Evolutionary conservation across 2,888 invertebrate genomes (phyloP).

Genomic region (Schrankia costaestrigalis): DNA sequence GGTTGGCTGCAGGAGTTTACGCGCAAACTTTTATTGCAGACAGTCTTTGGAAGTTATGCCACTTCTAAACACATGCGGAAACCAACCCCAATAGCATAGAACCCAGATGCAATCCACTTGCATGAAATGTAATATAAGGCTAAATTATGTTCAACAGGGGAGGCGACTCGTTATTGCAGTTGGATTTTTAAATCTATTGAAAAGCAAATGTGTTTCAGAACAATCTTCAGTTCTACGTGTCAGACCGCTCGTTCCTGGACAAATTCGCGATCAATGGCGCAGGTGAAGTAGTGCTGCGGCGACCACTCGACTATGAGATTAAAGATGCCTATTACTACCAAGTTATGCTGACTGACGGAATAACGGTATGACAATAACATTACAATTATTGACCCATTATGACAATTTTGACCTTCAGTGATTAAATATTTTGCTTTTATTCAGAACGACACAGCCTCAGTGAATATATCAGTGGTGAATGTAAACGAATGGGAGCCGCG

Average conservation of each 20-base stretch:
- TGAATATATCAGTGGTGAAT: conserved; percentile 90
- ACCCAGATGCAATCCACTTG: too few relatives aligned
- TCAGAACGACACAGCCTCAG: conserved; percentile 91
- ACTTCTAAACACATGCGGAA: too few relatives aligned
- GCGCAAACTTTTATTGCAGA: too few relatives aligned
- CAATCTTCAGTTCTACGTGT: conserved; percentile 86
- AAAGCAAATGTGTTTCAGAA: conserved; percentile 73
- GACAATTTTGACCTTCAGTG: background rate
- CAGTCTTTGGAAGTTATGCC: too few relatives aligned
- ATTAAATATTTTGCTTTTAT: conserved; percentile 8
- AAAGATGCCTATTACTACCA: conserved; percentile 86
- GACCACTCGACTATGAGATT: conserved; percentile 89
- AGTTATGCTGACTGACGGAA: conserved; percentile 90
- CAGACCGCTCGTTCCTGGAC: conserved; percentile 86
- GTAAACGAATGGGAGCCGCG: conserved; percentile 97
- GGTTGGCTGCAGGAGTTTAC: too few relatives aligned
- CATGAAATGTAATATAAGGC: too few relatives aligned
- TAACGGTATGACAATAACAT: conserved; percentile 79
- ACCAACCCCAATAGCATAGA: too few relatives aligned
- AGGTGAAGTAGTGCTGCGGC: conserved; percentile 89
- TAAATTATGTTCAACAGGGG: too few relatives aligned
- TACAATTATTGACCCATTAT: too few relatives aligned
- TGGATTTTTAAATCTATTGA: too few relatives aligned
- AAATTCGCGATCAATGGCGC: conserved; percentile 88
- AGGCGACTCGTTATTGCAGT: too few relatives aligned